Conservation (phyloP, 2,888 invertebrate genomes). For the Acrobasis consociella region DNA sequence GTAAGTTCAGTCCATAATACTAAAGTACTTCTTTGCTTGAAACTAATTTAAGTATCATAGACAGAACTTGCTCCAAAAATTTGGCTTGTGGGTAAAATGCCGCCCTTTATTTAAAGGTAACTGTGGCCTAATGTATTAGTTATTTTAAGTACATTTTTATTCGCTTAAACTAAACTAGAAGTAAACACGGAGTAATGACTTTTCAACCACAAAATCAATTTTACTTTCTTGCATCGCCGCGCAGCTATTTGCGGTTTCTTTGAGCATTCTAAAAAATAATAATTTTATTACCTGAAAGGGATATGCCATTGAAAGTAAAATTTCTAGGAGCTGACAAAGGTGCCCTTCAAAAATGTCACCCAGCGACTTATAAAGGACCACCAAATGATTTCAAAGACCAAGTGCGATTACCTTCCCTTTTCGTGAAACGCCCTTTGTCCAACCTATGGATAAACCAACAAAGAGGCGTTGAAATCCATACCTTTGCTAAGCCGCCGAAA, state of each 20-base stretch:
- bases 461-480: constrained; percentile 80
- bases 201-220: constrained; percentile 34
- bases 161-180: not conserved
- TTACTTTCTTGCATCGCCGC: constrained; percentile 30
- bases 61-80: no score
- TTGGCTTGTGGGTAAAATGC: no score
- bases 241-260: constrained; percentile 39
- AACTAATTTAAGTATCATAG: no score
- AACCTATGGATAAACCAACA: constrained; percentile 70
- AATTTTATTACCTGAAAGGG: constrained; percentile 35
- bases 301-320: constrained; percentile 60
- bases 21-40: no score
- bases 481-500: constrained; percentile 59
- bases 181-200: not conserved
- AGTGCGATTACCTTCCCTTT: constrained; percentile 67
- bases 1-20: no score
- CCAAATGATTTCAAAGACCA: constrained; percentile 64
- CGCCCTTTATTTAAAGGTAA: no score
- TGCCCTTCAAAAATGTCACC: constrained; percentile 63
- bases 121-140: no score
- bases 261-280: constrained; percentile 35
- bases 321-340: constrained; percentile 46
- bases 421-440: constrained; percentile 66
- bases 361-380: constrained; percentile 65
- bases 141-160: not conserved